These are phyloP conservation scores for Nymphalis urticae DNA, from an alignment of 2,888 invertebrate genomes.

Conservation along the genomic window DNA sequence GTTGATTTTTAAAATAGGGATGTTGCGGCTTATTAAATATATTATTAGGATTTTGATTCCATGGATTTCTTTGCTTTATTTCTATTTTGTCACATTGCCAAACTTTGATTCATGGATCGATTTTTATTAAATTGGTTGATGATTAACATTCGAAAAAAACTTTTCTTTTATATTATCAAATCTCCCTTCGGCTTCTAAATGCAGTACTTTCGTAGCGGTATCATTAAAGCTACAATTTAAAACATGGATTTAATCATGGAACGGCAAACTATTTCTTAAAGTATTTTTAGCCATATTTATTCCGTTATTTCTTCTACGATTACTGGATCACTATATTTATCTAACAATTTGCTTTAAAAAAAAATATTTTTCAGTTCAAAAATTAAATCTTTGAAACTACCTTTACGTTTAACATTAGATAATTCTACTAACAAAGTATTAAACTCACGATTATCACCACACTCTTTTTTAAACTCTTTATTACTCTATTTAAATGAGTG, in stretches of 20 bases:
- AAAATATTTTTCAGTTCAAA: slow-evolving; percentile 32
- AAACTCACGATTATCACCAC: slow-evolving; percentile 17
- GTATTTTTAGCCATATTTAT: slow-evolving; percentile 28
- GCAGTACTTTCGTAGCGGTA: slow-evolving; percentile 25
- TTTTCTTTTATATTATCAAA: slow-evolving; percentile 32
- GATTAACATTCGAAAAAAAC: too few species aligned
- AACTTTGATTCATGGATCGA: neutral
- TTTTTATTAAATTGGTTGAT: slow-evolving; percentile 11
- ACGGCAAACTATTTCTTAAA: slow-evolving; percentile 32
- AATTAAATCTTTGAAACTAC: slow-evolving; percentile 26
- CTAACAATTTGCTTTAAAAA: slow-evolving; percentile 28
- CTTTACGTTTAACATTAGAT: slow-evolving; percentile 9
- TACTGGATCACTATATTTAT: neutral
- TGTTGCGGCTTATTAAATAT: slow-evolving; percentile 15
- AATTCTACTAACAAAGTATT: slow-evolving; percentile 22
- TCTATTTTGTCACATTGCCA: neutral
- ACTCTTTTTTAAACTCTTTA: slow-evolving; percentile 9
- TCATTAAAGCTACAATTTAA: slow-evolving; percentile 30
- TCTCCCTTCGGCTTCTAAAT: slow-evolving; percentile 33
- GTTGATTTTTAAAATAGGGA: slow-evolving; percentile 13
- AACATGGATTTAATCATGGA: slow-evolving; percentile 28
- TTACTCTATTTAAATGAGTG: slow-evolving; percentile 1
- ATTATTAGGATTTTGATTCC: slow-evolving; percentile 20
- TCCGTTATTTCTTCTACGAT: slow-evolving; percentile 34
- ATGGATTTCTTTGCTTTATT: neutral